Conservation (phyloP, 2,888 invertebrate genomes). For the Bursaphelenchus okinawaensis region DNA sequence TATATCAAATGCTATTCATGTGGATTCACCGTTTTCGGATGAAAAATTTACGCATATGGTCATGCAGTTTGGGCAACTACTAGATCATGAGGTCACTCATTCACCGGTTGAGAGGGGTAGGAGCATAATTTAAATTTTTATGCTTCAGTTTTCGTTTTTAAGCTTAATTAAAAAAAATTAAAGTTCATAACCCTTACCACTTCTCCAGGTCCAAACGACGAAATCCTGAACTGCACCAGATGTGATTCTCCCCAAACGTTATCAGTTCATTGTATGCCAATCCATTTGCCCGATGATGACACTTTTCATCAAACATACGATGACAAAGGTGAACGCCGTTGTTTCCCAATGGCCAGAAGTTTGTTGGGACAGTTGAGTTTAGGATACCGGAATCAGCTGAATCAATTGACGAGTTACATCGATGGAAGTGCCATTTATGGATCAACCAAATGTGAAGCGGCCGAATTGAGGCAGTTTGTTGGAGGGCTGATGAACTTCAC, state of each 20-base stretch:
- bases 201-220: constrained; percentile 48
- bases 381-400: constrained; percentile 66
- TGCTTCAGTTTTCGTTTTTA: background rate
- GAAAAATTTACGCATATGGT: constrained; percentile 60
- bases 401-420: constrained; percentile 84
- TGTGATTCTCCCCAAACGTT: constrained; percentile 82
- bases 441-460: constrained; percentile 77
- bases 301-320: constrained; percentile 79
- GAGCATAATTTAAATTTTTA: background rate
- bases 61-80: constrained; percentile 88
- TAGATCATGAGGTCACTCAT: constrained; percentile 49
- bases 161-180: background rate
- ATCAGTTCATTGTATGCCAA: constrained; percentile 89
- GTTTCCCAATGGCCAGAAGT: constrained; percentile 90
- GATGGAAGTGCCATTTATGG: constrained; percentile 77
- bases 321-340: constrained; percentile 75
- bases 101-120: constrained; percentile 36
- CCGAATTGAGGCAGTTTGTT: constrained; percentile 68
- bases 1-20: constrained; percentile 55
- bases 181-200: background rate
- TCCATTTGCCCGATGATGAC: constrained; percentile 81
- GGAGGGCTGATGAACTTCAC: constrained; percentile 56
- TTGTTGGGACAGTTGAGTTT: constrained; percentile 83
- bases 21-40: constrained; percentile 45
- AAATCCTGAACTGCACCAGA: constrained; percentile 60